These are phyloP conservation scores for Cepaea hortensis DNA, from an alignment of 2,888 invertebrate genomes.

Conservation along the genomic window DNA sequence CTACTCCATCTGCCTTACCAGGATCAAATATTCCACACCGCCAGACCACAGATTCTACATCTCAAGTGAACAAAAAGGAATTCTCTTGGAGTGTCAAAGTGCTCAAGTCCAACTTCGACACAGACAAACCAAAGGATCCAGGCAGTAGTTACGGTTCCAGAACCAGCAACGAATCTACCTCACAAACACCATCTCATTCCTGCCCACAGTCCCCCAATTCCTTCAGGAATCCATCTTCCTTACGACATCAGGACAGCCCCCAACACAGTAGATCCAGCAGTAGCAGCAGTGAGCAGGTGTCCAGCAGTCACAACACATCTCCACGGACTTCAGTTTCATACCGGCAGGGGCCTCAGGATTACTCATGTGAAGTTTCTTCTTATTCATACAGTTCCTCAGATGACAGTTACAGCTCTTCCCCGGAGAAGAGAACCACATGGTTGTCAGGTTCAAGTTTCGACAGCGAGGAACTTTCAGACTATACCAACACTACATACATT, in stretches of 20 bases:
- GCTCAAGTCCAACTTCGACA: conserved; percentile 60
- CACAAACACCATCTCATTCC: not conserved
- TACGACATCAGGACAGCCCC: conserved; percentile 56
- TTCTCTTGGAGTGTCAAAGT: conserved; percentile 68
- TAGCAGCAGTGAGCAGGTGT: conserved; percentile 56
- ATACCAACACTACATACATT: conserved; percentile 63
- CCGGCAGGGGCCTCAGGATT: conserved; percentile 41
- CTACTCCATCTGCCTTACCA: conserved; percentile 9
- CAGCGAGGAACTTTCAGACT: conserved; percentile 52
- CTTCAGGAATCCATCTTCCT: conserved; percentile 62
- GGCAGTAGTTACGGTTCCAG: conserved; percentile 6
- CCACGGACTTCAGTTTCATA: conserved; percentile 1
- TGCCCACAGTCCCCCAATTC: conserved; percentile 52
- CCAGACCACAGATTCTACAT: not conserved
- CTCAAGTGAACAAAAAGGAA: conserved; percentile 49
- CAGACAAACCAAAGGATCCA: conserved; percentile 26
- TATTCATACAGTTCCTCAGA: conserved; percentile 57
- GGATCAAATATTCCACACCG: not conserved
- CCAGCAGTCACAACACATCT: conserved; percentile 40
- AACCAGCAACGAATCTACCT: not conserved
- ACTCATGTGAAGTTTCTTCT: conserved; percentile 46
- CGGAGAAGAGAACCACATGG: conserved; percentile 58
- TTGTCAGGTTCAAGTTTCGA: conserved; percentile 56
- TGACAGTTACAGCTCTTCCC: conserved; percentile 60
- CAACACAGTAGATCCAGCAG: conserved; percentile 65